Percentiles rank a stretch among this genome's conserved stretches.
Conservation (phyloP, 2,797 vertebrate species). For the Coilia nasus region DNA sequence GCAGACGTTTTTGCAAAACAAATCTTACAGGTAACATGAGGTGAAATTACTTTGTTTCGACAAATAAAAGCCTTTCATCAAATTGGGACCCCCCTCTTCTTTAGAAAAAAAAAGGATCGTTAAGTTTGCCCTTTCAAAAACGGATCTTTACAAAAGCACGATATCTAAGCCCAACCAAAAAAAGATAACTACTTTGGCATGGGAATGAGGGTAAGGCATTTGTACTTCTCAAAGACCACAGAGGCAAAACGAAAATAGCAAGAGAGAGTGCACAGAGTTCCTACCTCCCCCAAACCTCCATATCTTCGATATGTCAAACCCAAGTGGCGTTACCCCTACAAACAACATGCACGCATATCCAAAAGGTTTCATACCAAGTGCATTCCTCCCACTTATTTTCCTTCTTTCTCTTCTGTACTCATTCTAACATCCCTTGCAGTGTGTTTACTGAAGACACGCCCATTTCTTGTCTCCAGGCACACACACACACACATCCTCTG, state of each 20-base stretch:
- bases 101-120: conserved; percentile 54
- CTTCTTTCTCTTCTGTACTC: neutral
- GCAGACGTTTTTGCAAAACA: neutral
- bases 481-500: neutral
- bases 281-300: conserved; percentile 47
- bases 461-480: neutral
- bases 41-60: neutral
- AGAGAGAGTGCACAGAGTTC: conserved; percentile 67
- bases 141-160: conserved; percentile 50
- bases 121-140: conserved; percentile 43
- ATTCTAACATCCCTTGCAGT: neutral
- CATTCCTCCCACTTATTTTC: conserved; percentile 15
- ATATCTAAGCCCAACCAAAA: conserved; percentile 44
- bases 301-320: conserved; percentile 15
- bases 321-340: conserved; percentile 30
- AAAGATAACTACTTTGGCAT: conserved; percentile 81
- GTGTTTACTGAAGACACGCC: neutral
- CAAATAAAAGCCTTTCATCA: neutral
- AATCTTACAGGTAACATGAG: neutral
- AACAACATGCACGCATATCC: conserved; percentile 43
- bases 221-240: conserved; percentile 69
- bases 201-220: conserved; percentile 85
- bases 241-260: conserved; percentile 46
- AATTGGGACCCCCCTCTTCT: neutral
- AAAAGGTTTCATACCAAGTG: neutral